A percentile compares a stretch with the other conserved stretches of the same genome.
Conservation (phyloP, 2,888 invertebrate species). For the Bombylius discolor region DNA sequence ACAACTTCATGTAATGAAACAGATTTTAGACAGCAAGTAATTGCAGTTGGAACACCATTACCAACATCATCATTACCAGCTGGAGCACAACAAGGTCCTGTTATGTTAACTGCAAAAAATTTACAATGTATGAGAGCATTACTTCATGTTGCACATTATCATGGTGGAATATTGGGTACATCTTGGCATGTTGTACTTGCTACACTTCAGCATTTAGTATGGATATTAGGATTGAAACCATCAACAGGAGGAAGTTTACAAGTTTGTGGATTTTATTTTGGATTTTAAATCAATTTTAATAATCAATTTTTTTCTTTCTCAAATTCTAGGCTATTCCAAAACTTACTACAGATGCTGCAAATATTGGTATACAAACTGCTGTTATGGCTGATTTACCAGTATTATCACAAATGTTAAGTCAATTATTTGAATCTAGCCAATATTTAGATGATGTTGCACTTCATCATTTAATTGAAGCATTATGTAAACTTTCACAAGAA, state of each 20-base stretch:
- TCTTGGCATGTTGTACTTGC: conserved; percentile 95
- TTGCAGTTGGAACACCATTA: conserved; percentile 91
- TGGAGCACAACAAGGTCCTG: conserved; percentile 47
- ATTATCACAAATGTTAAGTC: conserved; percentile 78
- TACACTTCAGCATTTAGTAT: conserved; percentile 80
- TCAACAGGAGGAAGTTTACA: conserved; percentile 86
- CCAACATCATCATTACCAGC: conserved; percentile 70
- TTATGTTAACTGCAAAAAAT: conserved; percentile 96
- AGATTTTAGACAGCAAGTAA: conserved; percentile 82
- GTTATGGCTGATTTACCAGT: conserved; percentile 93
- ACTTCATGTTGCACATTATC: conserved; percentile 76
- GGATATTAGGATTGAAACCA: conserved; percentile 93
- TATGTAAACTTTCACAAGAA: conserved; percentile 91
- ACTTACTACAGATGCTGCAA: conserved; percentile 59
- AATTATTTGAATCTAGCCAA: conserved; percentile 89
- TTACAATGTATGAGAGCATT: conserved; percentile 91
- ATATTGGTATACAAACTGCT: conserved; percentile 82
- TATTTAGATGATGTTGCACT: conserved; percentile 86
- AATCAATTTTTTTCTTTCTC: not conserved
- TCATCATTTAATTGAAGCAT: conserved; percentile 90
- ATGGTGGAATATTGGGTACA: conserved; percentile 81
- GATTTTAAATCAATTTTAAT: not conserved
- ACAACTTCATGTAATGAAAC: conserved; percentile 44
- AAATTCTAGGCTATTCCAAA: conserved; percentile 51
- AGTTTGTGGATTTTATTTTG: conserved; percentile 13